Conservation (phyloP, 2,888 invertebrate species). For the Adineta ricciae region DNA sequence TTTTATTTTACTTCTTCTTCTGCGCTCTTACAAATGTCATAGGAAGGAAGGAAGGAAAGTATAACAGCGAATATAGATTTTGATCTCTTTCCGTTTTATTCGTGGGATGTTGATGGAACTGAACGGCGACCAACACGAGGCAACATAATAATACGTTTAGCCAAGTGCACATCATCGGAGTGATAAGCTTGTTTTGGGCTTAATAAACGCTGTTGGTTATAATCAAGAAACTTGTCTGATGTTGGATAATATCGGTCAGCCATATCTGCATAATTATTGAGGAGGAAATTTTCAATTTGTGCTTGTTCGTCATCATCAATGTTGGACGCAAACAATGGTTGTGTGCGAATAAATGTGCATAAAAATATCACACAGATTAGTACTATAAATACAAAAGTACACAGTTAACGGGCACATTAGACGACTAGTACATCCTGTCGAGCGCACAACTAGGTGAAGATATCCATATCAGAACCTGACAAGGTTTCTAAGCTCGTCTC, state of each 20-base stretch:
- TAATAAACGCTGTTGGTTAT: not conserved
- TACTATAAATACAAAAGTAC: not conserved
- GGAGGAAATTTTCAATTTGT: not conserved
- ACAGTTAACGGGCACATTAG: too few species aligned
- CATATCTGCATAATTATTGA: not conserved
- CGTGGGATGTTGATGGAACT: not conserved
- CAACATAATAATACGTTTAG: constrained; percentile 16
- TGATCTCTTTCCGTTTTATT: not conserved
- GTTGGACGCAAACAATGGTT: not conserved
- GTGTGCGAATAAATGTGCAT: not conserved
- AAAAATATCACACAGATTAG: not conserved
- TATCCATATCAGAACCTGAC: too few species aligned
- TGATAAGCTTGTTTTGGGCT: not conserved
- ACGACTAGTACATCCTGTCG: too few species aligned
- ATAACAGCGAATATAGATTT: not conserved
- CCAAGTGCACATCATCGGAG: not conserved
- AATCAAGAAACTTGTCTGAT: not conserved
- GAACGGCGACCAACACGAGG: not conserved
- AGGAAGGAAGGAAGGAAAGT: not conserved
- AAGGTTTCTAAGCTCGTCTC: too few species aligned
- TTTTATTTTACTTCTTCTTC: too few species aligned
- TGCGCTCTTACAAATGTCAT: not conserved
- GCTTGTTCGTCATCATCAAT: not conserved
- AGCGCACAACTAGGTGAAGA: too few species aligned
- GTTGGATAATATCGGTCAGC: not conserved